A percentile compares a stretch with the other conserved stretches of the same genome.
These are phyloP conservation scores for Miltochrista miniata DNA, from an alignment of 2,888 invertebrate species.

Conservation along the genomic window DNA sequence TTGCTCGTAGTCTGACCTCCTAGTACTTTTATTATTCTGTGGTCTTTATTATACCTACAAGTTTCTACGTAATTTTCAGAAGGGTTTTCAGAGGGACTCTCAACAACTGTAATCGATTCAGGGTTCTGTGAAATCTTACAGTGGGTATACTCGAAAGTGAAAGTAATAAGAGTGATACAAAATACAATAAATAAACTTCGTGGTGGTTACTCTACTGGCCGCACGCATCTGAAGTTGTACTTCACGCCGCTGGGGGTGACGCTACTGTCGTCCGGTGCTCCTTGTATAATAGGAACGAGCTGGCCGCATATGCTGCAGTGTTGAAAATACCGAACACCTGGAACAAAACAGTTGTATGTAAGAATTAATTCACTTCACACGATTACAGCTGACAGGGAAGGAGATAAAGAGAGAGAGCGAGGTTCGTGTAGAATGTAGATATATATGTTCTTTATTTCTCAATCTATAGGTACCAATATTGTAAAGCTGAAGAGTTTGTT, in stretches of 20 bases:
- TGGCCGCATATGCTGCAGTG: constrained; percentile 90
- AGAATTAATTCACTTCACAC: background rate
- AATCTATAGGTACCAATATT: too few relatives aligned
- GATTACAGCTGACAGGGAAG: background rate
- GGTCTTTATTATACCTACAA: too few relatives aligned
- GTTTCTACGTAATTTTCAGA: background rate
- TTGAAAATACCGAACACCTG: constrained; percentile 93
- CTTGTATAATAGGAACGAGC: constrained; percentile 88
- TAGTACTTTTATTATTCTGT: too few relatives aligned
- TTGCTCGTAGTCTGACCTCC: too few relatives aligned
- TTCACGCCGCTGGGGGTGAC: constrained; percentile 44
- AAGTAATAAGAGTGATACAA: constrained; percentile 36
- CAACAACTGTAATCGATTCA: background rate
- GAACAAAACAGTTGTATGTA: constrained; percentile 40
- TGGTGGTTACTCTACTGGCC: constrained; percentile 31
- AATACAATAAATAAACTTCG: constrained; percentile 28
- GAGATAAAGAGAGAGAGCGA: too few relatives aligned
- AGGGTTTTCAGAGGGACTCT: background rate
- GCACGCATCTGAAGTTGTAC: constrained; percentile 18
- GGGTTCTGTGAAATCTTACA: background rate
- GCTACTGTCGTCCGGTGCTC: constrained; percentile 85
- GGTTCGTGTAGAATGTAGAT: too few relatives aligned
- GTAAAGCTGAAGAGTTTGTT: too few relatives aligned
- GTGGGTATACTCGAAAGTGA: constrained; percentile 39
- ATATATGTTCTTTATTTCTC: too few relatives aligned